Evolutionary conservation across 2,888 invertebrate species (phyloP).

Genomic region (Rhogogaster chlorosoma): DNA sequence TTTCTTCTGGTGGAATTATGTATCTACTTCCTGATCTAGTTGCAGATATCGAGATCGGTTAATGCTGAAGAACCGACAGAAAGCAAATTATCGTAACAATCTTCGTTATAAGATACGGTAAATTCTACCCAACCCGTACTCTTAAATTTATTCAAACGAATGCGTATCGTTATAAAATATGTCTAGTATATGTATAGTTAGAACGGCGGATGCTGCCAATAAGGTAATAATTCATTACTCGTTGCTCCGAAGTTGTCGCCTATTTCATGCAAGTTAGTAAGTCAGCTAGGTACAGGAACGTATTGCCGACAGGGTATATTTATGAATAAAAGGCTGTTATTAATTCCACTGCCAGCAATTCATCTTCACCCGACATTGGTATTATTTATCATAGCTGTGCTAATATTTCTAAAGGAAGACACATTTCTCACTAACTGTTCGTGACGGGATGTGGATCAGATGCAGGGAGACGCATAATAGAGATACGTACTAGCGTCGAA

Average conservation of each 20-base stretch:
- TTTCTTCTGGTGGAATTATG: background rate
- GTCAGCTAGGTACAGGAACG: background rate
- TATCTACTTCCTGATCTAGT: background rate
- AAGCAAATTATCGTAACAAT: background rate
- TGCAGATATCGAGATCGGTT: background rate
- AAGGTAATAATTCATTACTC: slow-evolving; percentile 36
- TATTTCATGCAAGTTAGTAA: slow-evolving; percentile 38
- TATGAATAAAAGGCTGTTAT: slow-evolving; percentile 43
- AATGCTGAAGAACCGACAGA: background rate
- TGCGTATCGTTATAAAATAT: slow-evolving; percentile 1
- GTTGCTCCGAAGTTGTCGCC: slow-evolving; percentile 43
- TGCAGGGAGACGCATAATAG: background rate
- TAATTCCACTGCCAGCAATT: slow-evolving; percentile 26
- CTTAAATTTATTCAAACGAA: background rate
- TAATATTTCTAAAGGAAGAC: slow-evolving; percentile 17
- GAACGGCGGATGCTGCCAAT: background rate
- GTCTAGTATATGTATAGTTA: slow-evolving; percentile 22
- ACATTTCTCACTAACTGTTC: slow-evolving; percentile 28
- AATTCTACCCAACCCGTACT: background rate
- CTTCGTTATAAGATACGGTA: slow-evolving; percentile 2
- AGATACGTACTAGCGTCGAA: slow-evolving; percentile 1
- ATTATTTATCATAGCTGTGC: slow-evolving; percentile 11
- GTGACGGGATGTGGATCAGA: background rate
- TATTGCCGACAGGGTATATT: slow-evolving; percentile 29
- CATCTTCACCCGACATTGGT: background rate